These are phyloP conservation scores for Ectobius pallidus DNA, from an alignment of 2,888 invertebrate species.

Conservation along the genomic window DNA sequence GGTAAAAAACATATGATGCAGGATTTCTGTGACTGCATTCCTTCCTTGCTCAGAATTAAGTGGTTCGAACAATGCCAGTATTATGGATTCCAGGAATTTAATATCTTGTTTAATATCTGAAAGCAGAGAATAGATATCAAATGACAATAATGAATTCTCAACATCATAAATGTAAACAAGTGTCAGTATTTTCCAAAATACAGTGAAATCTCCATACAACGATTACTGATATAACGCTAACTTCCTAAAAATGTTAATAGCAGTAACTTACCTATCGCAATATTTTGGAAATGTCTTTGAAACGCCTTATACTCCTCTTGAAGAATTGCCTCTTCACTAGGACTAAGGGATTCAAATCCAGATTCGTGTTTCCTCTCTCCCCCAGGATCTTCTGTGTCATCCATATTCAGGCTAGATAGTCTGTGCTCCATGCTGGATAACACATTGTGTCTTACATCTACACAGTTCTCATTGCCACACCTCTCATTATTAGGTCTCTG, in stretches of 20 bases:
- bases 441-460: not conserved
- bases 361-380: not conserved
- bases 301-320: slow-evolving; percentile 12
- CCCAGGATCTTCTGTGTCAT: not conserved
- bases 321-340: not conserved
- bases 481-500: not conserved
- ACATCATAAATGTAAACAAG: too few relatives aligned
- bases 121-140: not conserved
- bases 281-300: slow-evolving; percentile 20
- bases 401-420: not conserved
- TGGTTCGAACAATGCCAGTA: slow-evolving; percentile 7
- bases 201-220: too few relatives aligned
- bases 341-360: not conserved
- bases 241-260: too few relatives aligned
- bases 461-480: not conserved
- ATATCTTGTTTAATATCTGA: slow-evolving; percentile 33
- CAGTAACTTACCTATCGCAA: slow-evolving; percentile 25
- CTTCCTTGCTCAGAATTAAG: slow-evolving; percentile 8
- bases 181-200: too few relatives aligned
- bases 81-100: slow-evolving; percentile 22
- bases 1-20: slow-evolving; percentile 31
- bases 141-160: too few relatives aligned
- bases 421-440: slow-evolving; percentile 7
- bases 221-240: too few relatives aligned
- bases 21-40: not conserved